phyloP scores from a whole-genome alignment of 2,888 invertebrate species.

The Amblyjoppa proteus region DNA sequence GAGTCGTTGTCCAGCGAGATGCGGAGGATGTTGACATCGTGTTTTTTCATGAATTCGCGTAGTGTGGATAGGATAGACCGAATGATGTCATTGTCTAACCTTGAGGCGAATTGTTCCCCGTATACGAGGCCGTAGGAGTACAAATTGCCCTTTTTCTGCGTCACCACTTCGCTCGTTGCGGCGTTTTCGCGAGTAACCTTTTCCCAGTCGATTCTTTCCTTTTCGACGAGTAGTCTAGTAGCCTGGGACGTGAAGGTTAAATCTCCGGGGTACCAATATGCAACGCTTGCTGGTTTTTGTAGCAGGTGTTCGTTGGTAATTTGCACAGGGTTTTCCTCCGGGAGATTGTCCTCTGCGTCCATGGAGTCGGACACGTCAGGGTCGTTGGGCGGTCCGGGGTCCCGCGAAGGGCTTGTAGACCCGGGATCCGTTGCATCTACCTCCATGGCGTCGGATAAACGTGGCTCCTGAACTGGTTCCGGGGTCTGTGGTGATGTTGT shows the following conservation, averaged over 20 bases:
- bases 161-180: not conserved
- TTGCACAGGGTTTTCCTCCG: too few relatives aligned
- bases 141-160: not conserved
- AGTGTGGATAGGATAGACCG: not conserved
- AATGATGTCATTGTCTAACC: not conserved
- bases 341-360: too few relatives aligned
- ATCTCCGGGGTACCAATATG: not conserved
- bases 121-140: not conserved
- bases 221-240: not conserved
- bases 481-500: too few relatives aligned
- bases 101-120: not conserved
- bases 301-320: not conserved
- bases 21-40: too few relatives aligned
- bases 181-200: not conserved
- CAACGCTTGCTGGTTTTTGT: not conserved
- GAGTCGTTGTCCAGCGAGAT: too few relatives aligned
- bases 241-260: not conserved
- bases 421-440: too few relatives aligned
- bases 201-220: not conserved
- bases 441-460: too few relatives aligned
- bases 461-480: too few relatives aligned
- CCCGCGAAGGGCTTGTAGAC: too few relatives aligned
- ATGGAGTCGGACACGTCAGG: too few relatives aligned
- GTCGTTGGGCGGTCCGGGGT: too few relatives aligned
- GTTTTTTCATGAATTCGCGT: too few relatives aligned